Evolutionary conservation across 2,113 vertebrate genomes (phyloP).

Genomic region (Ivindomyrus marchei): DNA sequence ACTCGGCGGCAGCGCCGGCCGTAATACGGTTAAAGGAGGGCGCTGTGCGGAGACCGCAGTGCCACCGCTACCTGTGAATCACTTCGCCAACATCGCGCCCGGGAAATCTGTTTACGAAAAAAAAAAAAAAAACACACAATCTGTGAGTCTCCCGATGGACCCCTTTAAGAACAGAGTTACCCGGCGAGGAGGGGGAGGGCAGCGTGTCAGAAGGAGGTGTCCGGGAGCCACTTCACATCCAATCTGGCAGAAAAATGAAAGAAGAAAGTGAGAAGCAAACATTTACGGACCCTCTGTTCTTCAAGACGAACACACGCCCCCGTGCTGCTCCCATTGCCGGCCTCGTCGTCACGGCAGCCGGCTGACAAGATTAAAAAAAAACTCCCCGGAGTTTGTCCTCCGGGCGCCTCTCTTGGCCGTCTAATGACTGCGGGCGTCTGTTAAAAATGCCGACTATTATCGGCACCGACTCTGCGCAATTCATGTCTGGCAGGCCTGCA

Average conservation of each 20-base stretch:
- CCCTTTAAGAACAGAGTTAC: not conserved
- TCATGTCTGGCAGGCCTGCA: not conserved
- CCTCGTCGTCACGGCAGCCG: not conserved
- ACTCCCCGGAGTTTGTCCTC: not conserved
- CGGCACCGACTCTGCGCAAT: not conserved
- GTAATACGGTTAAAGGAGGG: not conserved
- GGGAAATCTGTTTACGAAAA: not conserved
- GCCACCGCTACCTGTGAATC: not conserved
- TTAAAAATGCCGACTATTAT: not conserved
- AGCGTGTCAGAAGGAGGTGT: not conserved
- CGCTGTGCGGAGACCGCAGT: not conserved
- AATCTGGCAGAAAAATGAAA: not conserved
- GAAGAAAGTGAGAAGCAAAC: not conserved
- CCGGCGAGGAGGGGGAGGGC: not conserved
- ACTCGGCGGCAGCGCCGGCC: not conserved
- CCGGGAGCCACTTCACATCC: not conserved
- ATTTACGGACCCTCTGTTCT: not conserved
- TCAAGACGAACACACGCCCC: not conserved
- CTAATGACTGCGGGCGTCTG: not conserved
- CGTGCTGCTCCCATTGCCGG: not conserved
- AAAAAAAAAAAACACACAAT: not conserved
- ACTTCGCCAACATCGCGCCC: not conserved
- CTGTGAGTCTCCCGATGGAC: not conserved
- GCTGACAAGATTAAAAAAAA: constrained; percentile 4
- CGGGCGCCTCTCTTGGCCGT: not conserved